Evolutionary conservation across 2,888 invertebrate genomes (phyloP).

Genomic region (Drosophila heteroneura): DNA sequence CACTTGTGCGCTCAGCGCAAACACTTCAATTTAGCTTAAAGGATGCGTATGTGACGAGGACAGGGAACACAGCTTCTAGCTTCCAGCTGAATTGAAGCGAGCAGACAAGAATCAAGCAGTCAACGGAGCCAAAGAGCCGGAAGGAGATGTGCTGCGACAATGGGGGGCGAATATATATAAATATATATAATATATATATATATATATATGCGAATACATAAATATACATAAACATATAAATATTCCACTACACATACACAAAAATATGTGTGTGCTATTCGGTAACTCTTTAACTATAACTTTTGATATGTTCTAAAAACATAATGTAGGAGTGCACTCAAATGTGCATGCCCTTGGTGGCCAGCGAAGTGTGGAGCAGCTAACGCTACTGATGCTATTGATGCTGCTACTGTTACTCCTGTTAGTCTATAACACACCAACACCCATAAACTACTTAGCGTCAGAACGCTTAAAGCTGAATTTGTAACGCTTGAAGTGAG

Average conservation of each 20-base stretch:
- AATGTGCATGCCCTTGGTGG: constrained; percentile 59
- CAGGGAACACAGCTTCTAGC: constrained; percentile 3
- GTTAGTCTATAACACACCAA: not conserved
- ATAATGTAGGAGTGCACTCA: constrained; percentile 75
- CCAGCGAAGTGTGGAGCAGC: constrained; percentile 10
- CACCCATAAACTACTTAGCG: constrained; percentile 77
- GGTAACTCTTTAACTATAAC: constrained; percentile 77
- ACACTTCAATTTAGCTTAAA: constrained; percentile 79
- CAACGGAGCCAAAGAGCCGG: constrained; percentile 70
- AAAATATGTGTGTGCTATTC: constrained; percentile 11
- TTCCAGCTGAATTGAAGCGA: constrained; percentile 36
- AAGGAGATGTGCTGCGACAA: constrained; percentile 55
- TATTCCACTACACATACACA: not conserved
- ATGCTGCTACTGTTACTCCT: constrained; percentile 17
- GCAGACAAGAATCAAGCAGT: constrained; percentile 58
- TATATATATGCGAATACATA: constrained; percentile 12
- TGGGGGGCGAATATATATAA: constrained; percentile 28
- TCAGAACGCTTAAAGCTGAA: constrained; percentile 80
- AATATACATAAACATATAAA: constrained; percentile 5
- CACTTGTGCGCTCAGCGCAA: constrained; percentile 75
- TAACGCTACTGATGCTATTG: constrained; percentile 24
- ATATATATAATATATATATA: constrained; percentile 17
- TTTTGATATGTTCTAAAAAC: constrained; percentile 77
- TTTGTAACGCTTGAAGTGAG: constrained; percentile 78
- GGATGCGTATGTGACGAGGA: constrained; percentile 58